Conservation (phyloP, 2,888 invertebrate species). For the Himalopsyche tibetana region DNA sequence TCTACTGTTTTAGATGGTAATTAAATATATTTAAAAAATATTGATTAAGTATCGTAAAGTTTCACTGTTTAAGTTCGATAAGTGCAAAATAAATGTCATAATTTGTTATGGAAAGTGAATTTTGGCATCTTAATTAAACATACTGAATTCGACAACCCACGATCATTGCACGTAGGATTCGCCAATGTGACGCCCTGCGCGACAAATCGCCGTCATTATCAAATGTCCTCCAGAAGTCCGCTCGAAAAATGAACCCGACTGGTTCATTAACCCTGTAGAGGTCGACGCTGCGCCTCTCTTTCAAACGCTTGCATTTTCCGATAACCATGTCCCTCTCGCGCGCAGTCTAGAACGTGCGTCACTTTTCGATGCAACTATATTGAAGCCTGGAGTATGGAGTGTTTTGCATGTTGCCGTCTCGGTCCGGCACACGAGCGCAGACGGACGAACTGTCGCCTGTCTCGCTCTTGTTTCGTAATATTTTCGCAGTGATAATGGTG, state of each 20-base stretch:
- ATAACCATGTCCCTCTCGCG: constrained; percentile 44
- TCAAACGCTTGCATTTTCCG: constrained; percentile 43
- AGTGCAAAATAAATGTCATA: no score
- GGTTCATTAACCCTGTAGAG: constrained; percentile 64
- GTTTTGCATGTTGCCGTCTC: constrained; percentile 52
- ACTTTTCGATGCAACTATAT: constrained; percentile 42
- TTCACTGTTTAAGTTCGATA: no score
- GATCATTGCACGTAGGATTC: constrained; percentile 3
- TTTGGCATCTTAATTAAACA: neutral
- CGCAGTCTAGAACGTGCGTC: constrained; percentile 38
- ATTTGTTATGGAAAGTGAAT: no score
- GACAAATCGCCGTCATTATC: constrained; percentile 47
- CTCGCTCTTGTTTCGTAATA: constrained; percentile 48
- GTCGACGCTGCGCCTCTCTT: constrained; percentile 56
- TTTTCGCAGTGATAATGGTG: constrained; percentile 36
- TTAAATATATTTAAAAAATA: no score
- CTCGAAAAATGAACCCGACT: constrained; percentile 64
- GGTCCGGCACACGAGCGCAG: constrained; percentile 41
- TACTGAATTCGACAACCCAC: constrained; percentile 10
- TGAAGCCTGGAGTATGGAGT: constrained; percentile 37
- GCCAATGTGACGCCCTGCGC: neutral
- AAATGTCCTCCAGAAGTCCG: constrained; percentile 64
- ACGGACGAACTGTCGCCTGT: constrained; percentile 41
- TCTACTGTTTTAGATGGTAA: no score
- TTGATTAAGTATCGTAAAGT: no score